phyloP scores from a whole-genome alignment of 2,888 invertebrate species.

The Cheilosia variabilis region DNA sequence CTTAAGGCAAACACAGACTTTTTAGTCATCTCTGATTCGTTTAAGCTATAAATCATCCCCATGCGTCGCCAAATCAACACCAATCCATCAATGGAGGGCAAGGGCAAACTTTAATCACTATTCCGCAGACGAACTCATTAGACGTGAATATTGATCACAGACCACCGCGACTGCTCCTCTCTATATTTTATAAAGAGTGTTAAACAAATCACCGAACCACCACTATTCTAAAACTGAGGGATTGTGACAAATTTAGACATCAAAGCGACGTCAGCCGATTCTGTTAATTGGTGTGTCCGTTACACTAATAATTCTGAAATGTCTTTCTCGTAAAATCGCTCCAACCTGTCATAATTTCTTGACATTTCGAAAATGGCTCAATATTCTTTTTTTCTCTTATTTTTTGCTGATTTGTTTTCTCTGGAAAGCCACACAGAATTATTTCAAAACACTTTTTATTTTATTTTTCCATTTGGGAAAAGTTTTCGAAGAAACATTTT shows the following conservation, averaged over 20 bases:
- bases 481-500: slow-evolving; percentile 40
- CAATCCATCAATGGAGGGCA: too few species aligned
- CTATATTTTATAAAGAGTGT: slow-evolving; percentile 2
- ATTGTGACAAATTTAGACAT: slow-evolving; percentile 75
- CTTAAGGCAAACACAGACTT: too few species aligned
- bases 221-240: slow-evolving; percentile 13
- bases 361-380: slow-evolving; percentile 77
- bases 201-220: neutral
- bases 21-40: too few species aligned
- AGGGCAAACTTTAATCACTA: too few species aligned
- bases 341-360: slow-evolving; percentile 82
- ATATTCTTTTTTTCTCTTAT: neutral
- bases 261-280: slow-evolving; percentile 79
- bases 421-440: slow-evolving; percentile 68
- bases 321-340: slow-evolving; percentile 2
- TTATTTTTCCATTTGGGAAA: slow-evolving; percentile 32
- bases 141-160: neutral
- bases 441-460: slow-evolving; percentile 58
- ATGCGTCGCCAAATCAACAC: too few species aligned
- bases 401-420: slow-evolving; percentile 57
- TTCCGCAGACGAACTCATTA: too few species aligned
- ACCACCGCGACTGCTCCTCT: slow-evolving; percentile 7
- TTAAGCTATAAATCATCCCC: too few species aligned
- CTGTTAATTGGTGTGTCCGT: slow-evolving; percentile 79
- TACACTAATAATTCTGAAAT: slow-evolving; percentile 74